Base-by-base conservation (phyloP, 2,797 vertebrate species). In the Cygnus olor region DNA sequence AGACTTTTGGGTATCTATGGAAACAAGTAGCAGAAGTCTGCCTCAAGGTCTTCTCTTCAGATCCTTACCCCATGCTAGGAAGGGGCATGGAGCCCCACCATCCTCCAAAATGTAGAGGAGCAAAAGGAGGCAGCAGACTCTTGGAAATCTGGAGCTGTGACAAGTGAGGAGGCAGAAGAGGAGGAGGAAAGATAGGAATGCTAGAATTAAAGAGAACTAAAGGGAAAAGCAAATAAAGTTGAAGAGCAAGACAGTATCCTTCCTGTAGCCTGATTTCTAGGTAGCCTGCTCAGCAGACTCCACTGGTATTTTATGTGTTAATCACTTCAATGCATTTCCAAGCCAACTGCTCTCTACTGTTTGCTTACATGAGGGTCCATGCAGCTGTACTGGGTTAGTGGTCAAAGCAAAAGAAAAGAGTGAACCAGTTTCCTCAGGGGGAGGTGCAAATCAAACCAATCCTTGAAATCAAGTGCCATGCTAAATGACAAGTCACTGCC, bases 1-100 rank as follows among this genome's bases (percentile, higher is more conserved):
- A 87, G 17, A 20, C 66, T 88, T 91, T n/a, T 24, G 70, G n/a
- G 88, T 94, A 94, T 89, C 91, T 94, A 91, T 91, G 85, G 94
- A 85, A 96, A 96, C 89, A 77, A 93, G 74, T 13, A 94, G 70
- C 54, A 93, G 38, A 89, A 88, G 40, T 61, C 87, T 94, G 61
- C 45, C 44, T 71, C 54, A 15, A 69, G 72, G 72, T 80, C 91
- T 87, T 87, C 64, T 70, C 28, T 78, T 57, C 68, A 89, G 40
- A 71, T 85, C 22, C 38, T 85, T 87, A 9, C 4, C 30, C 72
- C 40, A 10, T 53, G 57, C 19, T 20, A 69, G 63, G 36, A 79
- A 86, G 32, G 64, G 40, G 34, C 36, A 92, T 10, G 27, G 47
- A 81, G 91, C 66, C 90, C 19, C 34, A 58, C 14, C 30, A 45